Conservation (phyloP, 2,797 vertebrate species). For the Enoplosus armatus region DNA sequence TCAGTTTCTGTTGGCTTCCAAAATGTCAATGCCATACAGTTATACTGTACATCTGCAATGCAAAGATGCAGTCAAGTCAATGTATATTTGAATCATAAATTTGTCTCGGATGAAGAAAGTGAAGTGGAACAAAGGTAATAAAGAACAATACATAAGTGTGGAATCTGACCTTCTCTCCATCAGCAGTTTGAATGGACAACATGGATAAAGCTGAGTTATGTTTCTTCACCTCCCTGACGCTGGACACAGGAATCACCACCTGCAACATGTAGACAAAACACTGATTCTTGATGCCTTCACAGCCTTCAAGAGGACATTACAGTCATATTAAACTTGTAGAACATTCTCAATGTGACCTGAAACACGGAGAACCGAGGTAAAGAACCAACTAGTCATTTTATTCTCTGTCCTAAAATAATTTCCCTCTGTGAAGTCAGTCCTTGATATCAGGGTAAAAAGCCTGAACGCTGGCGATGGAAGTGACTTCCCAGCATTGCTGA, state of each 20-base stretch:
- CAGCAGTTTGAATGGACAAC: conserved; percentile 83
- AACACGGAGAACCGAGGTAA: neutral
- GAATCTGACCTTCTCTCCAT: conserved; percentile 87
- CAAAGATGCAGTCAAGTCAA: neutral
- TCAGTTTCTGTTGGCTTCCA: neutral
- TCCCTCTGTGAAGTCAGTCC: neutral
- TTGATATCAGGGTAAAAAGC: neutral
- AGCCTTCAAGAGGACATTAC: neutral
- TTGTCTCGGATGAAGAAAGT: neutral
- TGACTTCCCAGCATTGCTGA: neutral
- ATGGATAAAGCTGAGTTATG: conserved; percentile 87
- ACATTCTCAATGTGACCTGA: neutral
- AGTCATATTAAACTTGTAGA: neutral
- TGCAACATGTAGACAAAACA: conserved; percentile 48
- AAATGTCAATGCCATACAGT: neutral
- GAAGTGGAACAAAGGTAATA: neutral
- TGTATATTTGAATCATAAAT: neutral
- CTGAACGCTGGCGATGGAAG: neutral
- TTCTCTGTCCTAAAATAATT: neutral
- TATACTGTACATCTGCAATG: neutral
- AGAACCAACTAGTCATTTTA: neutral
- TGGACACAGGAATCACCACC: conserved; percentile 80
- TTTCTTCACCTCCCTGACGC: conserved; percentile 84
- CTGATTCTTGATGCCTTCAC: neutral
- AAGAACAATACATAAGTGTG: neutral